A percentile compares a stretch with the other conserved stretches of the same genome.
phyloP scores from a whole-genome alignment of 2,113 vertebrate genomes.

The Upupa epops region DNA sequence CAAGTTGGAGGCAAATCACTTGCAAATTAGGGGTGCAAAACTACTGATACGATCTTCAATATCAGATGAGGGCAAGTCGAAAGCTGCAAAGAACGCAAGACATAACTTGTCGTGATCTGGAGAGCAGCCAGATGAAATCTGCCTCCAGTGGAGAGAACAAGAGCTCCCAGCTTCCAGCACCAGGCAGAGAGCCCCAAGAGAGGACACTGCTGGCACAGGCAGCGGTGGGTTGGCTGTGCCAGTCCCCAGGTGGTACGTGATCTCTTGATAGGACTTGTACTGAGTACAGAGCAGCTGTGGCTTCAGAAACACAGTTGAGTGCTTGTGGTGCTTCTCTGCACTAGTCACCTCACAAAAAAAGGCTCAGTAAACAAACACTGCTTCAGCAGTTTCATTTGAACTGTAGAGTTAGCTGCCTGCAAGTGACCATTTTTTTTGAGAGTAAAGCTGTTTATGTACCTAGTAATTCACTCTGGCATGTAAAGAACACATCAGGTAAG shows the following conservation, averaged over 20 bases:
- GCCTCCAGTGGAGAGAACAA: accelerated
- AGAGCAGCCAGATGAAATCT: neutral
- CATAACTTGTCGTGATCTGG: neutral
- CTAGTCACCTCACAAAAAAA: neutral
- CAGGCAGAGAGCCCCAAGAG: neutral
- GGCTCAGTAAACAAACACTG: neutral
- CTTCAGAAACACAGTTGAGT: neutral
- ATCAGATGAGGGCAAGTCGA: neutral
- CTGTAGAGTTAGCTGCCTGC: neutral
- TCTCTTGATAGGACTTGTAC: neutral
- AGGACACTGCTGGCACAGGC: neutral
- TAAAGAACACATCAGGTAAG: neutral
- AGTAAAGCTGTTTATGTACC: neutral
- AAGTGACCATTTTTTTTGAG: neutral
- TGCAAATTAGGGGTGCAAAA: neutral
- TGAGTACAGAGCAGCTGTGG: neutral
- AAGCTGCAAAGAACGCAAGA: neutral
- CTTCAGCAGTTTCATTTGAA: neutral
- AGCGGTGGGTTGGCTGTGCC: neutral
- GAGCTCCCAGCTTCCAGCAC: neutral
- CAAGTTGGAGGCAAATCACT: constrained; percentile 1
- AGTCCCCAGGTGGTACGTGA: neutral
- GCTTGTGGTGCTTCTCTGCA: neutral
- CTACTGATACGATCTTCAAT: neutral
- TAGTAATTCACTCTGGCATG: neutral